A percentile compares a stretch with the other conserved stretches of the same genome.
Conservation (phyloP, 2,113 vertebrate genomes). For the Zosterops hypoxanthus region DNA sequence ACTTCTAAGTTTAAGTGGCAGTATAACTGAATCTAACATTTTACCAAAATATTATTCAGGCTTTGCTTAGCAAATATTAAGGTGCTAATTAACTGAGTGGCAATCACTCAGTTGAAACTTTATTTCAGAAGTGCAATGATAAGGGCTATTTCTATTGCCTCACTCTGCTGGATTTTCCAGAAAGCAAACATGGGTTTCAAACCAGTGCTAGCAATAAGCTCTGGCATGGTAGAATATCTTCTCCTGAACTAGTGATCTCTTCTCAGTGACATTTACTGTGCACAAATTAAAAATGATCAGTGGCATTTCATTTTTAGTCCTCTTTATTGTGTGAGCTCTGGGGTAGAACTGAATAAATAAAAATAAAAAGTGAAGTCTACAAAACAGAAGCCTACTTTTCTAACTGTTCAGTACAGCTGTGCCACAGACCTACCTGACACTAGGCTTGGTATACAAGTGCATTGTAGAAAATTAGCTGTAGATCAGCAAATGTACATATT, state of each 20-base stretch:
- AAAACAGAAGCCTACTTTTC: neutral
- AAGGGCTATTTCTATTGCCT: neutral
- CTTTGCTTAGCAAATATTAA: neutral
- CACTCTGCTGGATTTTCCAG: neutral
- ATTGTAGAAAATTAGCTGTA: neutral
- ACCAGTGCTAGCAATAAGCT: neutral
- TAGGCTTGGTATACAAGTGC: neutral
- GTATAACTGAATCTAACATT: neutral
- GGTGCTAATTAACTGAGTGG: neutral
- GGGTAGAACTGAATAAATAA: neutral
- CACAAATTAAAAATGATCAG: neutral
- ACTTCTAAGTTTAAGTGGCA: neutral
- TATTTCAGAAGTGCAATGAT: neutral
- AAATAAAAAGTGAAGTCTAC: neutral
- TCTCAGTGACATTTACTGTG: neutral
- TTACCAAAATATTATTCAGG: neutral
- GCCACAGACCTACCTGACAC: neutral
- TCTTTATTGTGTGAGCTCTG: neutral
- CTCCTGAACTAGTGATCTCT: neutral
- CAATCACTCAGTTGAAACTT: neutral
- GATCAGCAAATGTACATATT: neutral
- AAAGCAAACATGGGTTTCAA: neutral
- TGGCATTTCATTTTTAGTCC: conserved; percentile 16
- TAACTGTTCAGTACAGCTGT: neutral
- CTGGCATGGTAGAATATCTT: neutral